Base-by-base conservation (phyloP, 1,140 invertebrate genomes). In the Drosophila sechellia region DNA sequence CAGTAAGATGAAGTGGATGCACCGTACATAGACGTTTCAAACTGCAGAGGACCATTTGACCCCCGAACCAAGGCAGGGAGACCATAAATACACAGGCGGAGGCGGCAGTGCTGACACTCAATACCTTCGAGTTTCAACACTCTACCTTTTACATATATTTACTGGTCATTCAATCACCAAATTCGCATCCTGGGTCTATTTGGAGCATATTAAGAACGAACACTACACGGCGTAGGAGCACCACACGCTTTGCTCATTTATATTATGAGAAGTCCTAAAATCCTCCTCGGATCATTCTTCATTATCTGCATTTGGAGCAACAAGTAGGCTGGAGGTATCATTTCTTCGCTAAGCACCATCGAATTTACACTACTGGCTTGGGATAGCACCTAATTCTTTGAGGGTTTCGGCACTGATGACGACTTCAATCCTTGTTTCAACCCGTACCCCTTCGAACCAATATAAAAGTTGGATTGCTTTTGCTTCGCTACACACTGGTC, bases 271-370 rank as follows among this genome's bases (percentile, higher is more conserved):
- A 56, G 35, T 59, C 20, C 27, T 11, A 5, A 48, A 11, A 17
- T 27, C 20, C 27, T 6, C 22, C 15, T 66, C 31, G 61, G 66
- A 57, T 57, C 42, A 56, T 43, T 27, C 27, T 15, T 35, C 50
- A 35, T 25, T 31, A 46, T 34, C 63, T 64, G 39, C 39, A 17
- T 52, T 35, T 40, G 59, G 53, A 76, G 59, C 48, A 40, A 17
- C 72, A 63, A 20, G 13, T 59, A 17, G 27, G 20, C 56, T 35
- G 45, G 39, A 39, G 17, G 8, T 60, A 55, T 73, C 45, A 73
- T 35, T 73, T 59, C 45, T 60, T 60, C 45, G 17, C 27, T 20
- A 31, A 66, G 15, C 64, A 70, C 37, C 60, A 66, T 76, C 60
- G 27, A 58, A 40, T 13, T 53, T 45, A 34, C 22, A 75, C 40